phyloP scores from a whole-genome alignment of 2,888 invertebrate species.

The Campoplex capitator region DNA sequence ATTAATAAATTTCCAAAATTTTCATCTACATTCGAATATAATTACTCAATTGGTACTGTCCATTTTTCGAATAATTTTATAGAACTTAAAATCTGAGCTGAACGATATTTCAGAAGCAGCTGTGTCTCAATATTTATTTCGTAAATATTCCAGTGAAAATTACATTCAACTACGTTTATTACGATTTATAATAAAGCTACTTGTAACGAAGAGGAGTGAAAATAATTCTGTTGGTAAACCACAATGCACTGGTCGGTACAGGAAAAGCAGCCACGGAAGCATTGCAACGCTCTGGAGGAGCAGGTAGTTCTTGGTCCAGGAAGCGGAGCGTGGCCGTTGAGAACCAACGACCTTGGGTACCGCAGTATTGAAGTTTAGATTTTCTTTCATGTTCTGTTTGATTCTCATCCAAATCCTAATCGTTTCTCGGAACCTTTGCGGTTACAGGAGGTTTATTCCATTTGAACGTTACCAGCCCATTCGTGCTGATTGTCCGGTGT shows the following conservation, averaged over 20 bases:
- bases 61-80: background rate
- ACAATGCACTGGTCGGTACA: conserved; percentile 33
- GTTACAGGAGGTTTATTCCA: background rate
- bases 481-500: too few relatives aligned
- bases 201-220: background rate
- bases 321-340: conserved; percentile 70
- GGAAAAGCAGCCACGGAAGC: conserved; percentile 35
- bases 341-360: conserved; percentile 69
- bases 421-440: conserved; percentile 16
- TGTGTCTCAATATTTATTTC: background rate
- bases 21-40: background rate
- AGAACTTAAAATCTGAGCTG: background rate
- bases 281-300: conserved; percentile 68
- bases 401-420: conserved; percentile 32
- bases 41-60: background rate
- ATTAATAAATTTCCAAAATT: too few relatives aligned
- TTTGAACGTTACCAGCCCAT: background rate
- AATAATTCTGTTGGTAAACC: conserved; percentile 33
- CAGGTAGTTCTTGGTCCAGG: conserved; percentile 63
- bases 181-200: conserved; percentile 1
- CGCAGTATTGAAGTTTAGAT: conserved; percentile 4
- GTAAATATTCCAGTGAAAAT: background rate
- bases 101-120: background rate
- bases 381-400: conserved; percentile 46
- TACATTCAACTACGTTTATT: background rate